Evolutionary conservation across 1,140 invertebrate genomes (phyloP).

Genomic region (Zaprionus africanus): DNA sequence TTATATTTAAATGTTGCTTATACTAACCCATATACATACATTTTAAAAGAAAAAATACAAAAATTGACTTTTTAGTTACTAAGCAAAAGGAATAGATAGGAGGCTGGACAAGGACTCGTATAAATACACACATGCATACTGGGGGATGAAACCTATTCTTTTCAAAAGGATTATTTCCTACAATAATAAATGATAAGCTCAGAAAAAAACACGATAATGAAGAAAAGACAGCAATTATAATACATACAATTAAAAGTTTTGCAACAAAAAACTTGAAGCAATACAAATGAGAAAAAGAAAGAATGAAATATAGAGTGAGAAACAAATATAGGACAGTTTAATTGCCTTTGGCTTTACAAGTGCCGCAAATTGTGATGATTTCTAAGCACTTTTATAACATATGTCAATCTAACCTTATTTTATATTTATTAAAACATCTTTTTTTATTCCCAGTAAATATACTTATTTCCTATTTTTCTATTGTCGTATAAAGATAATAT

Average conservation of each 20-base stretch:
- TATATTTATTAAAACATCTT: not conserved
- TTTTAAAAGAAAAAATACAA: not conserved
- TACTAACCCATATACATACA: not conserved
- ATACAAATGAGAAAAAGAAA: not conserved
- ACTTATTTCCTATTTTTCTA: not conserved
- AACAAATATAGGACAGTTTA: not conserved
- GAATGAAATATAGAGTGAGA: not conserved
- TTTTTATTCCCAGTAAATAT: not conserved
- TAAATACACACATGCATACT: conserved; percentile 38
- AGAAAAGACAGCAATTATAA: not conserved
- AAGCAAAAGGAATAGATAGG: not conserved
- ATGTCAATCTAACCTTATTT: not conserved
- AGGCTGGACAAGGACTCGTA: conserved; percentile 11
- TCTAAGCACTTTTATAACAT: not conserved
- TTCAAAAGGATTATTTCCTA: not conserved
- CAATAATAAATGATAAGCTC: not conserved
- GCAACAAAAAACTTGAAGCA: conserved; percentile 4
- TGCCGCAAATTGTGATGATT: not conserved
- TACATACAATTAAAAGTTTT: not conserved
- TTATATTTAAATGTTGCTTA: not conserved
- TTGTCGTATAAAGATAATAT: not conserved
- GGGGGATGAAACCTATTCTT: not conserved
- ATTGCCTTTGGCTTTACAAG: conserved; percentile 2
- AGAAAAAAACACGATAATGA: not conserved
- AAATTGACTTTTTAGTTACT: not conserved